Conservation (phyloP, 2,113 vertebrate genomes). For the Notarius lentiginosus region DNA sequence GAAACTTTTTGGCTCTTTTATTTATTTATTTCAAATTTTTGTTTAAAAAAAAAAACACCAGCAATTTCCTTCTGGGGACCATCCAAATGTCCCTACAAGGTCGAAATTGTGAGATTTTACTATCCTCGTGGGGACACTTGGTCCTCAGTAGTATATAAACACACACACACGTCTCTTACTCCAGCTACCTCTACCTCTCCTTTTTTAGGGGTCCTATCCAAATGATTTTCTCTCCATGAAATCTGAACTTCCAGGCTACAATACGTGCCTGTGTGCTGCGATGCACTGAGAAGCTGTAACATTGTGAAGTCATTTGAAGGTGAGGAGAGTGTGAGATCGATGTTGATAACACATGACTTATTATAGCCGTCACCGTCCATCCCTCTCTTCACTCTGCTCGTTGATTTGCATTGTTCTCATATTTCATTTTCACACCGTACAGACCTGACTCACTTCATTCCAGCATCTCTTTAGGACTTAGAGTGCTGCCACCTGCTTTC, state of each 20-base stretch:
- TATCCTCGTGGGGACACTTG: too few relatives aligned
- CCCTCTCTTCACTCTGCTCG: constrained; percentile 36
- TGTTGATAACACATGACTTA: constrained; percentile 28
- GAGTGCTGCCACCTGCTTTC: constrained; percentile 49
- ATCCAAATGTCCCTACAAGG: too few relatives aligned
- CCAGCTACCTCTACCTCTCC: constrained; percentile 1
- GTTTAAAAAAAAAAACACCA: too few relatives aligned
- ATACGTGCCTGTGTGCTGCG: constrained; percentile 41
- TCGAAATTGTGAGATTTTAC: too few relatives aligned
- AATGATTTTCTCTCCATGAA: constrained; percentile 65
- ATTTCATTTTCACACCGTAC: constrained; percentile 66
- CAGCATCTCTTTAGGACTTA: constrained; percentile 57
- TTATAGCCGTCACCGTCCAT: background rate
- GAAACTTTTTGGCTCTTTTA: too few relatives aligned
- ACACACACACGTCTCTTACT: background rate
- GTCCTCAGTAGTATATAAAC: background rate
- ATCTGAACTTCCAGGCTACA: constrained; percentile 56
- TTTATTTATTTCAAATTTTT: too few relatives aligned
- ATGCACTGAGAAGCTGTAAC: constrained; percentile 58
- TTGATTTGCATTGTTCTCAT: constrained; percentile 66
- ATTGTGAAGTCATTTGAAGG: constrained; percentile 74
- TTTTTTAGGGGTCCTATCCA: constrained; percentile 15
- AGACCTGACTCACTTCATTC: constrained; percentile 56
- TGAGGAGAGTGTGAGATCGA: constrained; percentile 59
- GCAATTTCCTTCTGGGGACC: too few relatives aligned